Percentiles rank a stretch among this genome's conserved stretches.
These are phyloP conservation scores for Diachasma alloeum DNA, from an alignment of 1,140 invertebrate species.

Conservation along the genomic window DNA sequence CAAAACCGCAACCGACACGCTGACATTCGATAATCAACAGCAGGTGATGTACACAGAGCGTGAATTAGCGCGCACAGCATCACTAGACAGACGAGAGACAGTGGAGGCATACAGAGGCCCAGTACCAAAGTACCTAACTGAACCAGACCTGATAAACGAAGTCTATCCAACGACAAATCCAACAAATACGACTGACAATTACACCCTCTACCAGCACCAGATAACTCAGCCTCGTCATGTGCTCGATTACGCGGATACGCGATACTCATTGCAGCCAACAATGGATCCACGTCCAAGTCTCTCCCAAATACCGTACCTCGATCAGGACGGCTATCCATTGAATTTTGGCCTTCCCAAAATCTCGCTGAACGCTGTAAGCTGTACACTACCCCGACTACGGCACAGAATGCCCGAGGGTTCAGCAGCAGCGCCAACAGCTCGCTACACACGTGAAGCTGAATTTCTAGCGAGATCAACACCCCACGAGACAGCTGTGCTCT, in stretches of 20 bases:
- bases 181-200: slow-evolving; percentile 25
- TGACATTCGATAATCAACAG: slow-evolving; percentile 35
- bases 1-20: slow-evolving; percentile 17
- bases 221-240: slow-evolving; percentile 35
- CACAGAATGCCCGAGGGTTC: slow-evolving; percentile 57
- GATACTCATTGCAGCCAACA: slow-evolving; percentile 46
- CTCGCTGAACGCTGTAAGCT: slow-evolving; percentile 61
- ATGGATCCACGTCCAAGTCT: slow-evolving; percentile 40
- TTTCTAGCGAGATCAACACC: slow-evolving; percentile 69
- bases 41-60: slow-evolving; percentile 49
- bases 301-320: slow-evolving; percentile 64
- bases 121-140: slow-evolving; percentile 53
- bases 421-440: slow-evolving; percentile 68
- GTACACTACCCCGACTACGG: slow-evolving; percentile 64
- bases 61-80: slow-evolving; percentile 44
- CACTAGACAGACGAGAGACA: slow-evolving; percentile 46
- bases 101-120: slow-evolving; percentile 45
- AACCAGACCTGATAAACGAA: slow-evolving; percentile 59
- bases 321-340: slow-evolving; percentile 78
- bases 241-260: slow-evolving; percentile 43
- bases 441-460: slow-evolving; percentile 75
- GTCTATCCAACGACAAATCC: slow-evolving; percentile 46
- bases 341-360: slow-evolving; percentile 82
- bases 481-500: slow-evolving; percentile 46
- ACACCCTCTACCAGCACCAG: slow-evolving; percentile 41